Percentiles rank a stretch among this genome's conserved stretches.
Conservation (phyloP, 1,140 invertebrate species). For the Saccostrea echinata region DNA sequence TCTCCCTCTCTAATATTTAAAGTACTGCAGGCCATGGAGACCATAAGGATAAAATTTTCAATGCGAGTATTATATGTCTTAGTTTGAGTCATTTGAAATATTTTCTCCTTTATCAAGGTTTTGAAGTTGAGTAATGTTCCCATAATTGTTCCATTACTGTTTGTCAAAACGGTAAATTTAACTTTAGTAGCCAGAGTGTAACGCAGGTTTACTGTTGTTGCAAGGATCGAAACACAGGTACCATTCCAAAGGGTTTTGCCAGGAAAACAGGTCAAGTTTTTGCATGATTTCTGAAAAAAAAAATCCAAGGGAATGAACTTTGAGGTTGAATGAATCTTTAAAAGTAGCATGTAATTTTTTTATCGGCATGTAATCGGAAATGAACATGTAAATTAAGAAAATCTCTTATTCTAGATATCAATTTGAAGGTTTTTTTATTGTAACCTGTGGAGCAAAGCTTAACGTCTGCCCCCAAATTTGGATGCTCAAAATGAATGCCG, state of each 20-base stretch:
- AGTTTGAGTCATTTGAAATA: background rate
- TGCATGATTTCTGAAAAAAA: slow-evolving; percentile 33
- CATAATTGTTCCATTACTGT: background rate
- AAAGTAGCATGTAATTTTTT: too few species aligned
- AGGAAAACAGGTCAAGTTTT: background rate
- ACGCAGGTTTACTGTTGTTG: background rate
- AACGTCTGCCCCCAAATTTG: too few species aligned
- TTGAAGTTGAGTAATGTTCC: background rate
- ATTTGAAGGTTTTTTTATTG: too few species aligned
- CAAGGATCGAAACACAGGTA: background rate
- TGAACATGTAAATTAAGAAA: too few species aligned
- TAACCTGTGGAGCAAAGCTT: too few species aligned
- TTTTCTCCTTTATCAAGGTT: background rate
- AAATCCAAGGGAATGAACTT: background rate
- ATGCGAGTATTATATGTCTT: background rate
- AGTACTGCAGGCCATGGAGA: background rate
- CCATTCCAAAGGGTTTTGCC: background rate
- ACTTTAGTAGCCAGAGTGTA: background rate
- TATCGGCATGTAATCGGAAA: too few species aligned
- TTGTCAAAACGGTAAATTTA: background rate
- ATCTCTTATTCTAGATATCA: too few species aligned
- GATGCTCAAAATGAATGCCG: too few species aligned
- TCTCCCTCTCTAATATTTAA: background rate
- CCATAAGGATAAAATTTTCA: background rate
- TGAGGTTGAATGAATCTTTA: too few species aligned